These are phyloP conservation scores for Lophius piscatorius DNA, from an alignment of 2,113 vertebrate species.

Conservation along the genomic window DNA sequence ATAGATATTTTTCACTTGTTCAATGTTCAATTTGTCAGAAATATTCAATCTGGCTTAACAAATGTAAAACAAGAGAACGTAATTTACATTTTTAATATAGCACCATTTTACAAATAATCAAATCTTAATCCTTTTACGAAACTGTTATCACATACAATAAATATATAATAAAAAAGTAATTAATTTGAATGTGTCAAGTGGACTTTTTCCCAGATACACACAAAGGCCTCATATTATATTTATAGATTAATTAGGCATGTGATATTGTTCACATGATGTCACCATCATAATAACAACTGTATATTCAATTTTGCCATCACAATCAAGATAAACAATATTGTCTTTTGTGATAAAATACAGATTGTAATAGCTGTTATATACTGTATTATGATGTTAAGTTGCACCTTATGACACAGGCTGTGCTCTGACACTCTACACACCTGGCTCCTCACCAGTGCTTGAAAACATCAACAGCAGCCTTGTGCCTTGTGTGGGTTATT, in stretches of 20 bases:
- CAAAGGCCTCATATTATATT: slow-evolving; percentile 18
- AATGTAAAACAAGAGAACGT: no score
- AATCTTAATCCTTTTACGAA: no score
- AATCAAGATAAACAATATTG: slow-evolving; percentile 6
- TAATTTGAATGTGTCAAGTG: no score
- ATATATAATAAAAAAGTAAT: no score
- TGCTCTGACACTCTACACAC: slow-evolving; percentile 9
- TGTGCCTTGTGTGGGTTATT: slow-evolving; percentile 39
- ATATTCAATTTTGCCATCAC: neutral
- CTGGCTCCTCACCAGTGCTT: slow-evolving; percentile 28
- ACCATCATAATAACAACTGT: neutral
- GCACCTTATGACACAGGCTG: neutral
- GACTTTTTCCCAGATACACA: neutral
- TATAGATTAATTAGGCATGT: slow-evolving; percentile 10
- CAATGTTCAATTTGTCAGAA: no score
- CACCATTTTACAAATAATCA: neutral
- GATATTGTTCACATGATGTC: slow-evolving; percentile 4
- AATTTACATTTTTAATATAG: neutral
- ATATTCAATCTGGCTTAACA: no score
- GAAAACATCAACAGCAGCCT: slow-evolving; percentile 43
- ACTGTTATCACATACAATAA: no score
- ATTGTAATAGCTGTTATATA: neutral
- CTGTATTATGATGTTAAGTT: neutral
- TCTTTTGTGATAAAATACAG: neutral
- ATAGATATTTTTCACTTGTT: no score